A percentile compares a stretch with the other conserved stretches of the same genome.
phyloP scores from a whole-genome alignment of 2,888 invertebrate species.

The Drosophila recens region DNA sequence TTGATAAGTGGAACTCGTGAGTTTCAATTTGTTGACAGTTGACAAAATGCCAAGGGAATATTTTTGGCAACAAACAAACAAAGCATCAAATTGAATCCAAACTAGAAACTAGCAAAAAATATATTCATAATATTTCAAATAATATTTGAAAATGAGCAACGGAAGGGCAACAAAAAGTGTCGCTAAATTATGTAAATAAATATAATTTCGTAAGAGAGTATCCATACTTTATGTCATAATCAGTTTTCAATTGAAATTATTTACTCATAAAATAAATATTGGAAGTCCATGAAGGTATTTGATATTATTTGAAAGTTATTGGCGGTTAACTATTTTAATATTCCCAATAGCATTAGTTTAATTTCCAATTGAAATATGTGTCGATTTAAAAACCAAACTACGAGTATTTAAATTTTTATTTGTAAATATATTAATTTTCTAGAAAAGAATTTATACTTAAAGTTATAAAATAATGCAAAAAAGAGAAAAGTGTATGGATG shows the following conservation, averaged over 20 bases:
- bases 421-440: neutral
- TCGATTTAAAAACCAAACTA: too few species aligned
- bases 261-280: neutral
- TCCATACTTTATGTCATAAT: conserved; percentile 9
- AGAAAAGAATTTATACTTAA: neutral
- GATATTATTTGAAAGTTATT: neutral
- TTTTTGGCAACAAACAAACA: conserved; percentile 35
- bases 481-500: neutral
- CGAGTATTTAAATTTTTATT: too few species aligned
- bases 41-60: conserved; percentile 62
- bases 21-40: conserved; percentile 61
- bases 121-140: conserved; percentile 1
- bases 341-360: neutral
- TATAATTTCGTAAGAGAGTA: neutral
- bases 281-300: neutral
- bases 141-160: conserved; percentile 4
- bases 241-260: neutral
- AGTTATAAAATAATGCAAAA: neutral
- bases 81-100: conserved; percentile 19
- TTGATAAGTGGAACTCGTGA: conserved; percentile 62
- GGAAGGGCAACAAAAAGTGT: conserved; percentile 9
- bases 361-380: too few species aligned
- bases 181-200: neutral
- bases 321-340: neutral
- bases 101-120: conserved; percentile 23